Evolutionary conservation across 2,113 vertebrate genomes (phyloP), one percentile per base, ranked within the genome.

Genomic region (Cercocebus atys): DNA sequence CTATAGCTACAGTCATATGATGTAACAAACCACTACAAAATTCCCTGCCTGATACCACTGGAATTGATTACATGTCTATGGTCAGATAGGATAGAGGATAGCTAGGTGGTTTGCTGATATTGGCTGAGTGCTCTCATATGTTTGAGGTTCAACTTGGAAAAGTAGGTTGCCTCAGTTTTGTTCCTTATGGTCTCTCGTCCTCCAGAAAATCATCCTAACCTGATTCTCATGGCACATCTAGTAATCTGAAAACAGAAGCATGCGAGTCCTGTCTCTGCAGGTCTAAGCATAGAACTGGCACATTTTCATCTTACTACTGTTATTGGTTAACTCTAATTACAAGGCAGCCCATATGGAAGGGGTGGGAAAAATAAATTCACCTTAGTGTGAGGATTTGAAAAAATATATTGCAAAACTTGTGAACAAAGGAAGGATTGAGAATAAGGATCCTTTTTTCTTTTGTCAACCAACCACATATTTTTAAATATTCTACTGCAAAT

Each of bases 231-330:
- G 35, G 35, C 38, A 66, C 1, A 11, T 23, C 7, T 13, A 38
- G 30, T 20, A 81, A 18, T 87, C 35, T 0, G 13, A 59, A 40
- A 72, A 35, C 0, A 43, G 59, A 66, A 83, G 27, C 22, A 43
- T 17, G 1, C 4, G 20, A 30, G 5, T 5, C 43, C 17, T 7
- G 38, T 22, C 6, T 23, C 32, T 1, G 10, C 18, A 52, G 11
- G 10, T 38, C 2, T 38, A 27, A 2, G 0, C 16, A 75, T 13
- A 59, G 55, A 38, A 64, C 12, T 2, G 8, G 6, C 14, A 64
- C 25, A 1, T 6, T 7, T 6, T 73, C 52, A 30, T 20, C 20
- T 0, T 4, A 55, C 45, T 25, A 3, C 8, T 38, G 10, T 6
- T n/a, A 8, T 20, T 40, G 17, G 3, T 40, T 16, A 55, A 52